Base-by-base conservation (phyloP, 2,797 vertebrate species). In the Phaenicophaeus curvirostris region DNA sequence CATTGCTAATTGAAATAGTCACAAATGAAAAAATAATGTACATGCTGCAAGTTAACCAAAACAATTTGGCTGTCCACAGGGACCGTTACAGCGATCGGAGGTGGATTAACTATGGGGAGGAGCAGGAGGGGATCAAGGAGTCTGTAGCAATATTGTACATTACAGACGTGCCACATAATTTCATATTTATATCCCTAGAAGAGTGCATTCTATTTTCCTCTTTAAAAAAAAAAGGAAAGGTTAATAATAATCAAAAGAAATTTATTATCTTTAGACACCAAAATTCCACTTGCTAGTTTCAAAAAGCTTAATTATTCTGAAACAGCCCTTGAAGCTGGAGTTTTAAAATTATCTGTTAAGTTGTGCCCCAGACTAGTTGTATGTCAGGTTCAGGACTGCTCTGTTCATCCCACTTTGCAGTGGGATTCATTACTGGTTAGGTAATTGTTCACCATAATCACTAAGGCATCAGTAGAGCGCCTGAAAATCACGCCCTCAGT, bases 1-100 rank as follows among this genome's bases (percentile, higher is more conserved):
- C 79, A 30, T 78, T 3, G 37, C 78, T 95, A 95, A 94, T 94
- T 93, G 90, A 85, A 95, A 87, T 54, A 92, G 89, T 82, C 82
- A 93, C 42, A 83, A 87, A 83, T 72, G 61, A 85, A 92, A 94
- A 95, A 86, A 48, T 37, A 77, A 87, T 81, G 62, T 87, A 85
- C 69, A 59, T 54, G 69, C 76, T 93, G 69, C 59, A 89, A 80
- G 73, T 80, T 87, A 92, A 85, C 71, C 79, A 79, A 85, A 89
- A 83, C 25, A 50, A 83, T 92, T 84, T 89, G 65, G 13, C 58
- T 93, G 78, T 77, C 91, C 78, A 0, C 48, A 33, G 89, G 75
- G 88, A 77, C 9, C 42, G 31, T 83, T 71, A 16, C 14, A 85
- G 74, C 78, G 75, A 63, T 90, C 80, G 87, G 85, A 65, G 54